phyloP scores from a whole-genome alignment of 2,113 vertebrate species.

The Kryptolebias marmoratus region DNA sequence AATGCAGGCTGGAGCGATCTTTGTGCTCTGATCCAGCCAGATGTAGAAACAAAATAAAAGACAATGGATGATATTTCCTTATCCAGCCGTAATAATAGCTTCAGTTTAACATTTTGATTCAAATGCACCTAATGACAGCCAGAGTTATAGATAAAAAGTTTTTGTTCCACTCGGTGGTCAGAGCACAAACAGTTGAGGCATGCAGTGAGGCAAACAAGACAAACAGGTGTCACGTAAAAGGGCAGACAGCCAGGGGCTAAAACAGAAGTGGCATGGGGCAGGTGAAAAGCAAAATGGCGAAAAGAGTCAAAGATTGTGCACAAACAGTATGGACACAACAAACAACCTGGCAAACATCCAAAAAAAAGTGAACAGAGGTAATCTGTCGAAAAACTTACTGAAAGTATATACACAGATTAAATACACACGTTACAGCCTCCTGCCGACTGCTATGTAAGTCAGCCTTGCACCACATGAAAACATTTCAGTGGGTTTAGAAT shows the following conservation, averaged over 20 bases:
- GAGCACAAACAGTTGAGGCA: not conserved
- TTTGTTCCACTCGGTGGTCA: not conserved
- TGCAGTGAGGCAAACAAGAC: not conserved
- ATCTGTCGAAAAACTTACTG: no score
- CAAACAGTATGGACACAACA: not conserved
- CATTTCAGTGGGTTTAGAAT: no score
- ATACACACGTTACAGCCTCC: no score
- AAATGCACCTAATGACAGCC: not conserved
- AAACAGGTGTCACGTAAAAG: not conserved
- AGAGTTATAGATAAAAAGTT: not conserved
- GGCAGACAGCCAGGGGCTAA: not conserved
- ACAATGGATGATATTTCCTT: not conserved
- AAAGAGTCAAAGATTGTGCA: no score
- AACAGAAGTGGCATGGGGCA: not conserved
- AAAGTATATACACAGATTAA: no score
- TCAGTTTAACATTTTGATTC: not conserved
- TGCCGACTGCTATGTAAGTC: no score
- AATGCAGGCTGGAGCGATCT: not conserved
- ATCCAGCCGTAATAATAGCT: not conserved
- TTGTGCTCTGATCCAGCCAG: not conserved
- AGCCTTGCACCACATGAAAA: no score
- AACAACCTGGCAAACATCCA: not conserved
- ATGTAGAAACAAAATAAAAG: not conserved
- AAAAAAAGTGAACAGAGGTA: not conserved
- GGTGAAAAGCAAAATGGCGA: not conserved